Base-by-base conservation (phyloP, 92 coral and sea anemone species). In the Virgularia gustaviana region DNA sequence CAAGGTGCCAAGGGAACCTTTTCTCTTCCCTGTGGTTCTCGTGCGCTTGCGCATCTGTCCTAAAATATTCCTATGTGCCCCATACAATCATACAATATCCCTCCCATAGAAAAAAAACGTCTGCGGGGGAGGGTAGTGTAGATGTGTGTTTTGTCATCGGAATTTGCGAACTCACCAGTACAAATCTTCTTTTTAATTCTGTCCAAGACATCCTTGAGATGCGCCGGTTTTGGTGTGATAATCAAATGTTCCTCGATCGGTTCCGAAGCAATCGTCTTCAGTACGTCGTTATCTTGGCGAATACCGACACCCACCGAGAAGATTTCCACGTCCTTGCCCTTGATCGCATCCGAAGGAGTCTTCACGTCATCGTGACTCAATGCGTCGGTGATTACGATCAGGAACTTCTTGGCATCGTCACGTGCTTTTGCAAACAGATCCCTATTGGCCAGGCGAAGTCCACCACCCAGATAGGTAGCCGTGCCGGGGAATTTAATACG, bases 141-240 rank as follows among this genome's bases (percentile, higher is more conserved):
- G n/a, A n/a, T n/a, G n/a, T n/a, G n/a, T n/a, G n/a, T n/a, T n/a
- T n/a, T n/a, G n/a, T n/a, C n/a, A n/a, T n/a, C n/a, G n/a, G n/a
- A n/a, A n/a, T n/a, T n/a, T n/a, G n/a, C n/a, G n/a, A n/a, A n/a
- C 45, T 6, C 73, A 89, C 97, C 97, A 78, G 73, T 82, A 47
- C 91, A 80, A 29, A 90, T 80, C 47, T 81, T 88, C 54, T 88
- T 81, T 42, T 88, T 90, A 16, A 65, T 70, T 27, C 85, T 83
- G 19, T 59, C 72, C 33, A 88, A 75, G 43, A 80, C 78, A 32
- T 76, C 73, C 1, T 63, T 71, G 28, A 88, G 33, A 16, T 49
- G 28, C 6, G 77, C 59, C 20, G 86, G 72, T 24, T 71, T 83
- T 11, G 87, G 72, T 18, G 72, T 36, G 42, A 71, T 24, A 10